Conservation (phyloP, 2,113 vertebrate genomes). For the Corythaixoides concolor region DNA sequence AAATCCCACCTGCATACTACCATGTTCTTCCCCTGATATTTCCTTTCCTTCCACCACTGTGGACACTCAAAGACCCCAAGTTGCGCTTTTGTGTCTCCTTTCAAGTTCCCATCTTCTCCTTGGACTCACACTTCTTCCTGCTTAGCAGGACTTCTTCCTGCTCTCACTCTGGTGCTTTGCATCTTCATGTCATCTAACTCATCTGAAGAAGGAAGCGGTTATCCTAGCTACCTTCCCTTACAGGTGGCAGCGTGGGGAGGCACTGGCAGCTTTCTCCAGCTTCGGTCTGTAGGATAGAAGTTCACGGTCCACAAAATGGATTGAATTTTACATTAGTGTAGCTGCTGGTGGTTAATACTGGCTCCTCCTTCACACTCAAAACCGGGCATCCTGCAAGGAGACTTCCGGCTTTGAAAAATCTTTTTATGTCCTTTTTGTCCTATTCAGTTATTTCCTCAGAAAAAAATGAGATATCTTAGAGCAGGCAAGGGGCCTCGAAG, state of each 20-base stretch:
- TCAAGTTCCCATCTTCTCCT: not conserved
- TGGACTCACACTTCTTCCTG: not conserved
- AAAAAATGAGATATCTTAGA: not conserved
- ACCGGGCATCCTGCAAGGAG: not conserved
- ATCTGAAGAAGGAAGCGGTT: not conserved
- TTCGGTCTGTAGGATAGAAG: not conserved
- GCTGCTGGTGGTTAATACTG: not conserved
- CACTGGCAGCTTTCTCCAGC: not conserved
- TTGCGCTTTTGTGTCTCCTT: not conserved
- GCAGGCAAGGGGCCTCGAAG: not conserved
- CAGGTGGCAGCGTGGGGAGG: not conserved
- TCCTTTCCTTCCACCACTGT: not conserved
- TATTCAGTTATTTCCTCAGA: not conserved
- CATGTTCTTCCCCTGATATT: not conserved
- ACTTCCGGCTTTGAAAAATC: not conserved
- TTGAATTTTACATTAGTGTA: not conserved
- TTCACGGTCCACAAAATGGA: not conserved
- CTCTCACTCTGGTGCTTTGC: not conserved
- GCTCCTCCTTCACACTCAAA: not conserved
- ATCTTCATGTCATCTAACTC: not conserved
- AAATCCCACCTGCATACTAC: not conserved
- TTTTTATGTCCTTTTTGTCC: not conserved
- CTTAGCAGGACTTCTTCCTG: not conserved
- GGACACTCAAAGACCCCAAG: not conserved
- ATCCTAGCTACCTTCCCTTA: not conserved